Base-by-base conservation (phyloP, 2,113 vertebrate species). In the Cariama cristata region DNA sequence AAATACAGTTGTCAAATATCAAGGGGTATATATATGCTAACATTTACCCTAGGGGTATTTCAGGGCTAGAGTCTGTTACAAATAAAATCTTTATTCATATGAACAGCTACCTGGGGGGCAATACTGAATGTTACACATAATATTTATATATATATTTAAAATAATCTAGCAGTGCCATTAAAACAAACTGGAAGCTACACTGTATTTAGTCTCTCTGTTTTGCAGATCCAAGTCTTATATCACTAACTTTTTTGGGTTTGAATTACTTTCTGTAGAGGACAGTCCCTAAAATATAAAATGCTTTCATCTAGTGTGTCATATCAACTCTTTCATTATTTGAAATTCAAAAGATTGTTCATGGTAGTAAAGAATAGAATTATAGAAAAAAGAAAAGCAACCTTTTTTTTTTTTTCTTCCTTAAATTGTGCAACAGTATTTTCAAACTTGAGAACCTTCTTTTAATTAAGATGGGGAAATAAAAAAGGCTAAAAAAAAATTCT, bases 1-100 rank as follows among this genome's bases (percentile, higher is more conserved):
- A 98, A 97, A 98, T 97, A 98, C 5, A 98, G 90, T 91, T 98
- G 95, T 98, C 97, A 98, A 96, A 94, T 97, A 98, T 98, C 97
- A 98, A 94, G 96, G 93, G 92, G 90, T 97, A 98, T 97, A 98
- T 96, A 96, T 91, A 97, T 90, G 85, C 73, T 97, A 96, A 97
- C 92, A 96, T 95, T 98, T 97, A 97, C 93, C 97, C 96, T 88
- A 52, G 50, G 96, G 94, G 92, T 97, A 94, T 98, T 97, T 93
- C 96, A 95, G 90, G 94, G 87, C 77, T 92, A 79, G 86, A 96
- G 69, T 95, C 88, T 97, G 88, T 95, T 98, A 96, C 84, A 98
- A 98, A 98, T 97, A 98, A 98, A 96, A 94, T 96, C 94, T 95
- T 95, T 97, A 97, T 97, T 97, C 97, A 97, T 97, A 96, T 90